These are phyloP conservation scores for Stichodactyla mertensii DNA, from an alignment of 64 coral and sea anemone genomes.

Conservation along the genomic window DNA sequence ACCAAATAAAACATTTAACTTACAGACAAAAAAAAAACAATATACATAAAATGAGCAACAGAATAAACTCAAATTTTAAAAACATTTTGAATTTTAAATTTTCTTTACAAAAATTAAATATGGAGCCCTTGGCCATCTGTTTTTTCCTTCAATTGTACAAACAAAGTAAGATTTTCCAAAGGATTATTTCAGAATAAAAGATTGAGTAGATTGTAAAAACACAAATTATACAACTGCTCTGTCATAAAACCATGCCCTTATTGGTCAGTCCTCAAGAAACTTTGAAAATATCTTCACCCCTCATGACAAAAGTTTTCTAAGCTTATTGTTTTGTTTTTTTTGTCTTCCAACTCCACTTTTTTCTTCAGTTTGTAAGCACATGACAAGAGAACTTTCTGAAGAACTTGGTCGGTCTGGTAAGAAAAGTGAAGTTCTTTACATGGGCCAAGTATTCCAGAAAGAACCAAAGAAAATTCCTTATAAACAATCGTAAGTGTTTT, in stretches of 20 bases:
- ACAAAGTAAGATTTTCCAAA: neutral
- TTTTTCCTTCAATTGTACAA: neutral
- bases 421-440: slow-evolving; percentile 62
- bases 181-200: neutral
- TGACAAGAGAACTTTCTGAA: slow-evolving; percentile 64
- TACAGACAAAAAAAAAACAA: neutral
- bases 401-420: slow-evolving; percentile 73
- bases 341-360: no score
- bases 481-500: slow-evolving; percentile 62
- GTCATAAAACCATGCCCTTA: neutral
- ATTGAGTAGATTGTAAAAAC: neutral
- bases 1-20: neutral
- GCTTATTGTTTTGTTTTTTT: no score
- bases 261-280: neutral
- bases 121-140: neutral
- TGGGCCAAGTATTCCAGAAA: slow-evolving; percentile 82
- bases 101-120: neutral
- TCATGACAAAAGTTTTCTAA: neutral
- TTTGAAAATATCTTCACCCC: neutral
- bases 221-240: neutral
- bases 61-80: neutral
- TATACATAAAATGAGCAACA: no score
- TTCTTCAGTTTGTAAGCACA: slow-evolving; percentile 75
- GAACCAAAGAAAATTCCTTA: slow-evolving; percentile 68
- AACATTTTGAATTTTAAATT: neutral